phyloP scores from a whole-genome alignment of 30 jellyfish, hydroid and myxozoan species.

The Catostylus mosaicus region DNA sequence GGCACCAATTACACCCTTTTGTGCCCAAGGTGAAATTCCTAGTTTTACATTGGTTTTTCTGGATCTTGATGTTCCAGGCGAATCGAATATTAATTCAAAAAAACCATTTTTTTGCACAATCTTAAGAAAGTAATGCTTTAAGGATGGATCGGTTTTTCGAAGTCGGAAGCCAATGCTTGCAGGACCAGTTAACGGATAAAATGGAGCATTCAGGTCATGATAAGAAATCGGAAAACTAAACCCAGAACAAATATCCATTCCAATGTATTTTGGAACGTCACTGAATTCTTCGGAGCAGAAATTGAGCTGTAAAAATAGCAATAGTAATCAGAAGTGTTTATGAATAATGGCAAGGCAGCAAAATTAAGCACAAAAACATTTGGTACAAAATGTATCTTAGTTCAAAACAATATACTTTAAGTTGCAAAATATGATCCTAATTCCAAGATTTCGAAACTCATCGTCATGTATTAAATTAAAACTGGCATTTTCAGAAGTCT shows the following conservation, averaged over 20 bases:
- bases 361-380: too few species aligned
- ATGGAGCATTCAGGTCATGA: constrained; percentile 81
- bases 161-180: constrained; percentile 64
- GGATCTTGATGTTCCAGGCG: constrained; percentile 81
- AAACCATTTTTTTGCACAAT: constrained; percentile 65
- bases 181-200: constrained; percentile 98
- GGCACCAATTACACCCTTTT: constrained; percentile 85
- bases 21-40: constrained; percentile 64
- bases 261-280: constrained; percentile 64
- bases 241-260: constrained; percentile 79
- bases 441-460: too few species aligned
- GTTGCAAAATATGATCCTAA: too few species aligned
- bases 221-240: constrained; percentile 87
- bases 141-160: constrained; percentile 67
- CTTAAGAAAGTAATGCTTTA: constrained; percentile 45
- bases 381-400: too few species aligned
- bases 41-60: constrained; percentile 62
- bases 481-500: too few species aligned
- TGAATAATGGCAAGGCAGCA: too few species aligned
- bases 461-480: too few species aligned
- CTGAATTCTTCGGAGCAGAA: constrained; percentile 76
- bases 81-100: constrained; percentile 63
- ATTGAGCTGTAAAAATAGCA: constrained; percentile 50
- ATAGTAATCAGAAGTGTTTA: not conserved
- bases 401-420: too few species aligned